Base-by-base conservation (phyloP, 2,888 invertebrate genomes). In the Cotesia congregata region DNA sequence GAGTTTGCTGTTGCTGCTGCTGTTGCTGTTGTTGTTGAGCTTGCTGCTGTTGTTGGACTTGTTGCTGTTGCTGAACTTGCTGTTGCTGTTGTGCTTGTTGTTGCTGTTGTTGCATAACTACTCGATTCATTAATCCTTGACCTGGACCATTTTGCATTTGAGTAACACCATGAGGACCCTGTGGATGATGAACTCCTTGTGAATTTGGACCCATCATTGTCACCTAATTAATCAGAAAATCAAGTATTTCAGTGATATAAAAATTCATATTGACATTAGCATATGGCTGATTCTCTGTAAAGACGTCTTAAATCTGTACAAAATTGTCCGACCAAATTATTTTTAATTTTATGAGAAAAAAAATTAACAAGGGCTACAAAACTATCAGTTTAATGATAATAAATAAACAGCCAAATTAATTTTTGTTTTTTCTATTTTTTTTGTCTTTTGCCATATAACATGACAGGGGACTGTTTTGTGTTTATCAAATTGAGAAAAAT, bases 111-210 rank as follows among this genome's bases (percentile, higher is more conserved):
- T 87, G 88, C 81, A 90, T 88, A 5, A 88, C 88, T 20, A 91
- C 91, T 12, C 90, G 90, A 76, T 90, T 88, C 92, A 94, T 91
- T 88, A 95, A 91, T 0, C 84, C 87, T 15, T 96, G 95, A 0
- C 96, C 87, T 15, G 96, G 95, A 0, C 96, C 96, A 88, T 96
- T 96, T 88, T 94, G 95, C 92, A 95, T 93, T 76, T 87, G 88
- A 61, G 83, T 83, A 9, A 88, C 88, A 2, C 85, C 86, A 61
- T 88, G 88, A 15, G 86, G 87, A 30, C 85, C 87, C 61, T 84
- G 84, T 17, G 87, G 86, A 81, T 90, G 90, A 77, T 89, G 88
- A 72, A 88, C 86, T 70, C 87, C 86, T 82, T 89, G 93, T 90
- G 89, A 85, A 80, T 88, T 89, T 3, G 88, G 85, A 2, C 87